phyloP scores from a whole-genome alignment of 2,797 vertebrate species.

The Macroramphosus scolopax region DNA sequence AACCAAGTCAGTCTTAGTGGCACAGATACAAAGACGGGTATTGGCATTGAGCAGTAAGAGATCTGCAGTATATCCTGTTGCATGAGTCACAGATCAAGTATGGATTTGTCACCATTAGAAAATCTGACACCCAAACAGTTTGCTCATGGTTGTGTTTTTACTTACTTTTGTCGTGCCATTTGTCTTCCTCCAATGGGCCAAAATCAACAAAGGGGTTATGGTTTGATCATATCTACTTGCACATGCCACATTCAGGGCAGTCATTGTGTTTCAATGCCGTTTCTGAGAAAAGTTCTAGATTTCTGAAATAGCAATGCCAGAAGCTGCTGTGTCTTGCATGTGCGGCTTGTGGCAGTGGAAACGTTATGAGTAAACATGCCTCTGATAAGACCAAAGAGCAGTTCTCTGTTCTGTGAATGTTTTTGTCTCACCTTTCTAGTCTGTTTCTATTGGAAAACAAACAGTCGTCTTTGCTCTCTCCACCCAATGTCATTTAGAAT shows the following conservation, averaged over 20 bases:
- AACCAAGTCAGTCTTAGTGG: conserved; percentile 2
- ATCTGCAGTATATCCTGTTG: background rate
- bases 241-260: no score
- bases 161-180: conserved; percentile 12
- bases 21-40: background rate
- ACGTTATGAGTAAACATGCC: conserved; percentile 17
- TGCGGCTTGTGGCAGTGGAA: conserved; percentile 9
- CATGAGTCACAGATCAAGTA: conserved; percentile 53
- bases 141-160: conserved; percentile 11
- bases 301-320: conserved; percentile 11
- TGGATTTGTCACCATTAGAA: conserved; percentile 48
- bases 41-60: background rate
- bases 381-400: conserved; percentile 2
- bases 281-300: conserved; percentile 15
- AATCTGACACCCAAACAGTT: conserved; percentile 34
- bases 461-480: conserved; percentile 17
- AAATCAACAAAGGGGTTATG: conserved; percentile 11
- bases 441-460: conserved; percentile 6
- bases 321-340: conserved; percentile 19
- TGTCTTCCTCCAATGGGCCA: conserved; percentile 1
- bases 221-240: conserved; percentile 17
- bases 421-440: conserved; percentile 12
- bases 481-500: conserved; percentile 1
- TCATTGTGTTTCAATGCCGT: no score
- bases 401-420: conserved; percentile 7